Conservation (phyloP, 2,113 vertebrate species). For the Pachycephala philippinensis region DNA sequence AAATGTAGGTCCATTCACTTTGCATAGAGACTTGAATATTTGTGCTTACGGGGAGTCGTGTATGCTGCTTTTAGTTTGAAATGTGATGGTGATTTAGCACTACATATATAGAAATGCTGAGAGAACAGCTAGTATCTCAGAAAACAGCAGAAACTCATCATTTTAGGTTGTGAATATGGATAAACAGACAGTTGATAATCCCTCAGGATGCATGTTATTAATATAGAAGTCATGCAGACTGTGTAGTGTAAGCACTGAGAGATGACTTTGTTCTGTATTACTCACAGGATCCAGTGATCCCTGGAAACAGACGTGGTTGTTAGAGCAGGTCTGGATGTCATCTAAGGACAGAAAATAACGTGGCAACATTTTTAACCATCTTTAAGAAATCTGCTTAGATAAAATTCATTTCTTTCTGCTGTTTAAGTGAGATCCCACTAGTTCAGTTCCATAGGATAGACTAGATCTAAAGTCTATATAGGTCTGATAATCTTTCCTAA, state of each 20-base stretch:
- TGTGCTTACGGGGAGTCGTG: accelerated
- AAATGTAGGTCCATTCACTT: background rate
- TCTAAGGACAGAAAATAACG: background rate
- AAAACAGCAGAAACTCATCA: background rate
- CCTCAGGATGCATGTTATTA: background rate
- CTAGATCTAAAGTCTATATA: background rate
- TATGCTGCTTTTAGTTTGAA: background rate
- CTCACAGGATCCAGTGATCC: background rate
- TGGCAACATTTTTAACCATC: background rate
- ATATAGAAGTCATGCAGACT: background rate
- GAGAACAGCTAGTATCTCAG: background rate
- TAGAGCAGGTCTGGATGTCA: background rate
- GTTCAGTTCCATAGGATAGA: background rate
- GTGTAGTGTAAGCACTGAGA: background rate
- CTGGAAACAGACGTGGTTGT: background rate
- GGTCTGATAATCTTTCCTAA: background rate
- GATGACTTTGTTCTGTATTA: background rate
- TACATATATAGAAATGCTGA: background rate
- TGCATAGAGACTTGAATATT: background rate
- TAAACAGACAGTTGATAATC: background rate
- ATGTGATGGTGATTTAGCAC: background rate
- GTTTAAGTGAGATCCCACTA: background rate
- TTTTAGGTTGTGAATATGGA: background rate
- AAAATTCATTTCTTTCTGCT: background rate
- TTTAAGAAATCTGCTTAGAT: background rate